Percentiles rank a stretch among this genome's conserved stretches.
Conservation (phyloP, 2,888 invertebrate genomes). For the Helleia helle region DNA sequence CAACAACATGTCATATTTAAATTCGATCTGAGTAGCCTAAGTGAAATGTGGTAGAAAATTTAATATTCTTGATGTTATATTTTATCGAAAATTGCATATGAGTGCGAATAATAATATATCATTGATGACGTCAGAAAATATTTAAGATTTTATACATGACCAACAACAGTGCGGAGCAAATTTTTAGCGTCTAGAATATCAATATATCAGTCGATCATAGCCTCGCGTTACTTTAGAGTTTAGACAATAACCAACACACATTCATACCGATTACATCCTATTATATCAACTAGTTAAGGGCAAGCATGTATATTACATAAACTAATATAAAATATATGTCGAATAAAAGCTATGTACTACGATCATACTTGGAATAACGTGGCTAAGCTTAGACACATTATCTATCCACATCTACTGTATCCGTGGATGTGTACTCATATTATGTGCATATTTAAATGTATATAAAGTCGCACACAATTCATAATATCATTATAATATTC, state of each 20-base stretch:
- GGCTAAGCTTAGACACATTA: not conserved
- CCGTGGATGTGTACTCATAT: not conserved
- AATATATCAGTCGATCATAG: slow-evolving; percentile 10
- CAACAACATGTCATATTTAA: slow-evolving; percentile 5
- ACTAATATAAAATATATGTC: slow-evolving; percentile 10
- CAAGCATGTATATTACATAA: slow-evolving; percentile 9
- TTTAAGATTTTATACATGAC: slow-evolving; percentile 2
- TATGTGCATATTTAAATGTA: not conserved
- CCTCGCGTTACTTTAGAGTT: slow-evolving; percentile 5
- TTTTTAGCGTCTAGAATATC: not conserved
- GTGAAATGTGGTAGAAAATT: slow-evolving; percentile 1
- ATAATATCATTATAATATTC: not conserved
- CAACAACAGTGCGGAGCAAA: not conserved
- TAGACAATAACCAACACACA: not conserved
- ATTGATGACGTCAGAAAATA: not conserved
- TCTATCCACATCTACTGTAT: not conserved
- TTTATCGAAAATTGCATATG: not conserved
- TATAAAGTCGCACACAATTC: not conserved
- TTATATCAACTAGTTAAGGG: slow-evolving; percentile 4
- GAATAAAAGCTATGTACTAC: slow-evolving; percentile 6
- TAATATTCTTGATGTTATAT: slow-evolving; percentile 3
- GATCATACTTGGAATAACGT: not conserved
- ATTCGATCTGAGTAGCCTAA: slow-evolving; percentile 2
- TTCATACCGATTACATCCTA: not conserved
- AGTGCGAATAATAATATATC: not conserved